These are phyloP conservation scores for Tiliacea citrago DNA, from an alignment of 2,888 invertebrate genomes.

Conservation along the genomic window DNA sequence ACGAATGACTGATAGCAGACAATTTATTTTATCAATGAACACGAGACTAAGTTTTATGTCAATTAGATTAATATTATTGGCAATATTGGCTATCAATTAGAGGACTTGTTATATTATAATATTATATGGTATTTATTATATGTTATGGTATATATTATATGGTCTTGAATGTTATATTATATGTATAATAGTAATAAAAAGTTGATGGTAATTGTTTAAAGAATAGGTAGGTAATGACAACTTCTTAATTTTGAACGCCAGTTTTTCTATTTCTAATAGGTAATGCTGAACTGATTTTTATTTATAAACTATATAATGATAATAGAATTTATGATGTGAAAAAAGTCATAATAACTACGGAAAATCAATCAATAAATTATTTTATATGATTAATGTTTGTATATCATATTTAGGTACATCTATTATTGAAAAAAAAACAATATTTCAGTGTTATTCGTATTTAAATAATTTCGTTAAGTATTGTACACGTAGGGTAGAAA, in stretches of 20 bases:
- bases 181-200: constrained; percentile 1
- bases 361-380: too few relatives aligned
- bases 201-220: not conserved
- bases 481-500: not conserved
- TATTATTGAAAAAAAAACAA: not conserved
- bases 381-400: not conserved
- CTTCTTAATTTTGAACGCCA: not conserved
- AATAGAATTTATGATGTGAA: not conserved
- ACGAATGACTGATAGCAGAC: not conserved
- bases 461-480: not conserved
- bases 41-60: constrained; percentile 18
- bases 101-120: too few relatives aligned
- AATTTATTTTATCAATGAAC: constrained; percentile 4
- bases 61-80: constrained; percentile 11
- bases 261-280: not conserved
- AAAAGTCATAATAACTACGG: not conserved
- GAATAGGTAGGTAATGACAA: not conserved
- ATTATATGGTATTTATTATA: too few relatives aligned
- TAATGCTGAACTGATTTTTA: not conserved
- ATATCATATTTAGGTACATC: not conserved
- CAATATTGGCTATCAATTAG: not conserved
- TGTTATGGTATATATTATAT: too few relatives aligned
- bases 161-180: too few relatives aligned
- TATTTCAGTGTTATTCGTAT: not conserved
- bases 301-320: not conserved